These are phyloP conservation scores for Oreotrochilus melanogaster DNA, from an alignment of 2,113 vertebrate genomes.

Conservation along the genomic window DNA sequence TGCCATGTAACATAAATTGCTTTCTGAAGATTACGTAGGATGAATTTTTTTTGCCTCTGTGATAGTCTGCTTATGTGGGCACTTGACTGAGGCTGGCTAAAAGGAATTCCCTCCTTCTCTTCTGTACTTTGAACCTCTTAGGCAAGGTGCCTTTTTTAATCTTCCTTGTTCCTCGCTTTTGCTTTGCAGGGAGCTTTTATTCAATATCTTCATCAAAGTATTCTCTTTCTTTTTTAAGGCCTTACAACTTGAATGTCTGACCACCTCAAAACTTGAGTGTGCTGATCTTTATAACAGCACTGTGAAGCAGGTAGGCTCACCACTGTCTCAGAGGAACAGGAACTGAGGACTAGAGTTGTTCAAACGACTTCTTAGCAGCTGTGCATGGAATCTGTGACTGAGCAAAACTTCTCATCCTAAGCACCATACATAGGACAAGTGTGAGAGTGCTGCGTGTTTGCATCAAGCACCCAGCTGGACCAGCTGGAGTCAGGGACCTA, in stretches of 20 bases:
- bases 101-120: slow-evolving; percentile 8
- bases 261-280: neutral
- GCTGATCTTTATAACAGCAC: neutral
- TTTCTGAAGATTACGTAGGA: neutral
- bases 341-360: neutral
- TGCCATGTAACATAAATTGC: neutral
- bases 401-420: neutral
- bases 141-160: neutral
- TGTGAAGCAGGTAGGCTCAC: neutral
- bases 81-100: neutral
- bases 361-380: neutral
- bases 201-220: neutral
- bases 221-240: neutral
- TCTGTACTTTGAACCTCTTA: slow-evolving; percentile 6
- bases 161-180: neutral
- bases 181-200: slow-evolving; percentile 32
- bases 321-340: neutral
- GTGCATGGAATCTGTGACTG: neutral
- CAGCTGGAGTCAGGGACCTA: fast-evolving
- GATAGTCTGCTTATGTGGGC: neutral
- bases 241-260: neutral
- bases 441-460: neutral
- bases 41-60: neutral
- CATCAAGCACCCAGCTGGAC: fast-evolving
- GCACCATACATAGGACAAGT: fast-evolving